A percentile compares a stretch with the other conserved stretches of the same genome.
Conservation (phyloP, 1,140 invertebrate genomes). For the Drosophila nigromelanica region DNA sequence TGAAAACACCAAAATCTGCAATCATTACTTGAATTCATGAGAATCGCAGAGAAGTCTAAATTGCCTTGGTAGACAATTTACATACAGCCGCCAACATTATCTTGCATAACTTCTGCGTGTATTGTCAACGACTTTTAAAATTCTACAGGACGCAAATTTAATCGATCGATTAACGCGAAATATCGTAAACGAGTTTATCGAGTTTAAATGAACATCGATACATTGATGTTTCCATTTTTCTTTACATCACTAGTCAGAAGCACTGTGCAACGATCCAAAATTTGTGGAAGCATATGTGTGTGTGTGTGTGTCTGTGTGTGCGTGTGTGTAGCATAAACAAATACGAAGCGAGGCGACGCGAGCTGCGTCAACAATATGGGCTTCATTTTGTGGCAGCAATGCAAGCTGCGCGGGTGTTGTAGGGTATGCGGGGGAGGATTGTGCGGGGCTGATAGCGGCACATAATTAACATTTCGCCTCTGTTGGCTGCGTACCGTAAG, state of each 20-base stretch:
- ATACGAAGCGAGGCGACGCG: constrained; percentile 24
- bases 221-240: too few relatives aligned
- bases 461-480: constrained; percentile 77
- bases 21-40: too few relatives aligned
- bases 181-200: too few relatives aligned
- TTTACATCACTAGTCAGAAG: not conserved
- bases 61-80: too few relatives aligned
- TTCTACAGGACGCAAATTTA: too few relatives aligned
- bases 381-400: constrained; percentile 32
- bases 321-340: constrained; percentile 45
- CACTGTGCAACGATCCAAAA: constrained; percentile 38
- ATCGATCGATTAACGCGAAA: too few relatives aligned
- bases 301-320: constrained; percentile 27
- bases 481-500: constrained; percentile 72
- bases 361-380: constrained; percentile 42
- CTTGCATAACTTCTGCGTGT: too few relatives aligned
- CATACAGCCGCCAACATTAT: too few relatives aligned
- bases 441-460: constrained; percentile 31
- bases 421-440: not conserved
- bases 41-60: too few relatives aligned
- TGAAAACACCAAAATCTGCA: too few relatives aligned
- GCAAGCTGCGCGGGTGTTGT: constrained; percentile 8
- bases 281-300: constrained; percentile 16
- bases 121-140: too few relatives aligned
- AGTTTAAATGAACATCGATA: too few relatives aligned